phyloP scores from a whole-genome alignment of 2,797 vertebrate species.

The Myripristis jacobus region DNA sequence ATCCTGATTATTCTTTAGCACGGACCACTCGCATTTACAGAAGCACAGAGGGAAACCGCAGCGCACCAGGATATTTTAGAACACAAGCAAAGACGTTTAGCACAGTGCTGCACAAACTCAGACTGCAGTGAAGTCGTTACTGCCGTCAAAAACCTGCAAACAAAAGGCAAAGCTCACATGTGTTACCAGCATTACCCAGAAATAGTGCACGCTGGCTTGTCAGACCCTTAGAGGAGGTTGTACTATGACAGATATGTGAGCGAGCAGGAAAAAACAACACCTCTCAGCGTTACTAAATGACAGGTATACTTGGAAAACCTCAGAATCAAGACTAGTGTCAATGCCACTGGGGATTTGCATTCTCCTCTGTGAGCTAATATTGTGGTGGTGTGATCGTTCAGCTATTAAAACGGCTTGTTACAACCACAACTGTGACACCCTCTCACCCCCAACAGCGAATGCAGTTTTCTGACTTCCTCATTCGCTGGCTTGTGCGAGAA shows the following conservation, averaged over 20 bases:
- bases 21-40: constrained; percentile 33
- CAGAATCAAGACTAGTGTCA: no score
- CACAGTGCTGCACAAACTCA: not conserved
- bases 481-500: constrained; percentile 44
- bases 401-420: constrained; percentile 11
- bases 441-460: constrained; percentile 34
- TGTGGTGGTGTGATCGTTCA: not conserved
- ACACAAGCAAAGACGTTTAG: not conserved
- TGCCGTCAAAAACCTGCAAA: no score
- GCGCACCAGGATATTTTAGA: not conserved
- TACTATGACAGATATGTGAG: no score
- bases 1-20: constrained; percentile 59
- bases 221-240: no score
- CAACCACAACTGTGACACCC: constrained; percentile 8
- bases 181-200: not conserved
- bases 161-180: no score
- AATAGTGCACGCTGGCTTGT: not conserved
- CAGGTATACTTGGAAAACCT: no score
- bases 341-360: no score
- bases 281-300: no score
- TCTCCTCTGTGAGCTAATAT: not conserved
- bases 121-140: no score
- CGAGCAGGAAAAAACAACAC: no score
- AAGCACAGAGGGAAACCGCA: constrained; percentile 31
- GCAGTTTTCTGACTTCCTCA: constrained; percentile 78